Evolutionary conservation across 2,113 vertebrate species (phyloP), one percentile per base, ranked within the genome.

Genomic region (Heteronetta atricapilla): DNA sequence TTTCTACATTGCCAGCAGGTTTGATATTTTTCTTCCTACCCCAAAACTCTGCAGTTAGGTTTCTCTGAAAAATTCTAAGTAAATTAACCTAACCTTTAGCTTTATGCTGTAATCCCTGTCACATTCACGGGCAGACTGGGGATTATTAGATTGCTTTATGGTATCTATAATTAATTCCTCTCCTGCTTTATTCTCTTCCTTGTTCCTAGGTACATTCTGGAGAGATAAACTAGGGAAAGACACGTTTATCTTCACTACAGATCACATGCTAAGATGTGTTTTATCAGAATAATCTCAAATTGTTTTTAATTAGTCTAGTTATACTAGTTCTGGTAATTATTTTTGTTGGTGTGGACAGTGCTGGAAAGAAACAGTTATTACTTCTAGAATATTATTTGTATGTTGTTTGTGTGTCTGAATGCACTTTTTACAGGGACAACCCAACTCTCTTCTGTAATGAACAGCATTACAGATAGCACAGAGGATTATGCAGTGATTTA

Each of bases 1-100:
- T 99, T 98, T 99, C 98, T 95, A 99, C 99, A 0, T 98, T 99
- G 97, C 98, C 99, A n/a, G 98, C 99, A 98, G 99, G 99, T 99
- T 96, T 96, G 99, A 59, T 56, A 26, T 60, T 88, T 63, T 63
- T 31, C 13, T 88, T 28, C 76, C 44, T 90, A 48, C 14, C 23
- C 20, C 5, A 78, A 89, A 89, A 62, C 6, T 34, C 48, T 53
- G 10, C 52, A 10, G 17, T 8, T 87, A 11, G 31, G 5, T 80
- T 93, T 58, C n/a, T 77, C 36, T 94, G 62, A 84, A 68, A 64
- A 87, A 73, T 29, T 5, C 11, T 23, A 34, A 23, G 48, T 79
- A 38, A 82, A 84, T 36, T 34, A 34, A 34, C 62, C n/a, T 15
- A 53, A 62, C 31, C 8, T 17, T 31, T 67, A 67, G 8, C 22